A percentile compares a stretch with the other conserved stretches of the same genome.
Conservation (phyloP, 1,140 invertebrate genomes). For the Solenopsis invicta region DNA sequence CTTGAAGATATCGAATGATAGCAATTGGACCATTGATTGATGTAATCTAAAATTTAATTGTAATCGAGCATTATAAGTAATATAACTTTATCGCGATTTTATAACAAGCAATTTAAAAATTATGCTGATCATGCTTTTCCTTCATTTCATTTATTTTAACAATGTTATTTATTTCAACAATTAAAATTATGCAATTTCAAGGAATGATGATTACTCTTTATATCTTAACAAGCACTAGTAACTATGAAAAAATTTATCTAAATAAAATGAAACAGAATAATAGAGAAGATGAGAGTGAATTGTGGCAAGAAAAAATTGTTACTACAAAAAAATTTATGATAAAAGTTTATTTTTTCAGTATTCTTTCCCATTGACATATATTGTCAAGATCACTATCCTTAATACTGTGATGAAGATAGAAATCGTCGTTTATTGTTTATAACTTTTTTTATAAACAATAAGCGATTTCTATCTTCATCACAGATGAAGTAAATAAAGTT, state of each 20-base stretch:
- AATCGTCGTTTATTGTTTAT: neutral
- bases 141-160: neutral
- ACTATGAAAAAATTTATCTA: neutral
- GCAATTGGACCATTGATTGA: neutral
- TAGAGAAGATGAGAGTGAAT: conserved; percentile 11
- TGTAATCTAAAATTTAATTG: neutral
- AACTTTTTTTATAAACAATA: too few relatives aligned
- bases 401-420: neutral
- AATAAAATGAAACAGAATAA: neutral
- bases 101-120: neutral
- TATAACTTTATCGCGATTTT: neutral
- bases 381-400: neutral
- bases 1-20: neutral
- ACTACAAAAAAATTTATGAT: neutral
- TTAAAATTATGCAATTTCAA: neutral
- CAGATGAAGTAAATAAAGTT: neutral
- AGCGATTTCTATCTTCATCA: too few relatives aligned
- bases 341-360: conserved; percentile 24
- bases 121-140: neutral
- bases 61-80: neutral
- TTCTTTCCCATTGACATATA: conserved; percentile 7
- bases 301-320: conserved; percentile 16
- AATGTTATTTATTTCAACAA: neutral
- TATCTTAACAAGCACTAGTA: neutral
- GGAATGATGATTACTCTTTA: neutral